Evolutionary conservation across 2,797 vertebrate genomes (phyloP).

Genomic region (Gymnodraco acuticeps): DNA sequence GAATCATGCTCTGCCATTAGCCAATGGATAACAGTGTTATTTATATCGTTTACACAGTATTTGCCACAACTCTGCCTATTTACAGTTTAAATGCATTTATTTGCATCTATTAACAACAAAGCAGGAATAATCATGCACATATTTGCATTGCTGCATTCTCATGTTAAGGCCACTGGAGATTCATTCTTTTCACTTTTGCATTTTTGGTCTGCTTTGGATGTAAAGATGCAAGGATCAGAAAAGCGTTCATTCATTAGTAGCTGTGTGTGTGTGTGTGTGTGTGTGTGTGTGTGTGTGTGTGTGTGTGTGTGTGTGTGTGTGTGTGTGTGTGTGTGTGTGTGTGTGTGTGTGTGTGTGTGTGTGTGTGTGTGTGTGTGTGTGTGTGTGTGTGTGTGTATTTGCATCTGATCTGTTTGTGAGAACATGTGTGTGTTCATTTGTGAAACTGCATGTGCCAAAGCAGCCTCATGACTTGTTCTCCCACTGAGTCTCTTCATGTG

Average conservation of each 20-base stretch:
- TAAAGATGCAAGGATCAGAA: conserved; percentile 49
- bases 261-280: conserved; percentile 32
- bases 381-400: not conserved
- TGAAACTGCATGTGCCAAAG: conserved; percentile 49
- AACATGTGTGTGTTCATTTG: conserved; percentile 21
- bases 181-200: conserved; percentile 20
- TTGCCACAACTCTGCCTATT: conserved; percentile 16
- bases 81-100: conserved; percentile 54
- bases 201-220: conserved; percentile 41
- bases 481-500: conserved; percentile 71
- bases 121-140: conserved; percentile 34
- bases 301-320: not conserved
- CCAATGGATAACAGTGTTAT: not conserved
- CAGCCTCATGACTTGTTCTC: conserved; percentile 64
- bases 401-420: too few species aligned
- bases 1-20: not conserved
- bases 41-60: not conserved
- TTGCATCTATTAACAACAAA: conserved; percentile 27
- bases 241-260: conserved; percentile 56
- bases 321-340: conserved; percentile 1
- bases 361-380: not conserved
- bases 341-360: conserved; percentile 31
- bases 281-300: conserved; percentile 2
- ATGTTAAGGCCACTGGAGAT: conserved; percentile 26
- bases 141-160: conserved; percentile 30